Conservation (phyloP, 2,797 vertebrate genomes). For the Nasua narica region DNA sequence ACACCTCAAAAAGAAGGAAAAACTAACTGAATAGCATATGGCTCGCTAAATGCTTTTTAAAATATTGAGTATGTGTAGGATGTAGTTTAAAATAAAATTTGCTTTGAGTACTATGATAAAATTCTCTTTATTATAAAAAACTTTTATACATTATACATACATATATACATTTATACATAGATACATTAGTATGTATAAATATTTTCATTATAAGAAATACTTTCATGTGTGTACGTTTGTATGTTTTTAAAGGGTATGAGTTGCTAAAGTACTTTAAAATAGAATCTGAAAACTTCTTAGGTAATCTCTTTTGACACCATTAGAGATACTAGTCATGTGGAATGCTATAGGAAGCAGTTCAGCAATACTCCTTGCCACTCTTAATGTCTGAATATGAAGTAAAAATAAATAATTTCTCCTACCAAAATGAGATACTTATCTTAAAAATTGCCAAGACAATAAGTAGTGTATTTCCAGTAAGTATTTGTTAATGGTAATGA, state of each 20-base stretch:
- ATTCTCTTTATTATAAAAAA: not conserved
- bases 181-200: too few species aligned
- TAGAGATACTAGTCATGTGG: not conserved
- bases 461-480: not conserved
- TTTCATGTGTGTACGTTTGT: not conserved
- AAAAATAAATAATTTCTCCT: slow-evolving; percentile 7
- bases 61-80: not conserved
- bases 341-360: not conserved
- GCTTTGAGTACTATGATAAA: not conserved
- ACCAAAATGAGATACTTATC: not conserved
- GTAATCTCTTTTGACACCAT: not conserved
- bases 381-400: not conserved
- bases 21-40: not conserved
- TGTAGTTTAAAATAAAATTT: slow-evolving; percentile 10
- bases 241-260: not conserved
- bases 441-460: not conserved
- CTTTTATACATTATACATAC: too few species aligned
- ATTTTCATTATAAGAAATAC: slow-evolving; percentile 10
- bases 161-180: too few species aligned
- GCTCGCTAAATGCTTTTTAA: not conserved
- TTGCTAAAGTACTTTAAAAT: not conserved
- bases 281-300: not conserved
- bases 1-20: not conserved
- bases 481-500: not conserved
- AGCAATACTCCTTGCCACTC: not conserved